These are phyloP conservation scores for Theonella swinhoei DNA, from an alignment of 37 sponge, comb jelly and placozoan genomes.

Conservation along the genomic window DNA sequence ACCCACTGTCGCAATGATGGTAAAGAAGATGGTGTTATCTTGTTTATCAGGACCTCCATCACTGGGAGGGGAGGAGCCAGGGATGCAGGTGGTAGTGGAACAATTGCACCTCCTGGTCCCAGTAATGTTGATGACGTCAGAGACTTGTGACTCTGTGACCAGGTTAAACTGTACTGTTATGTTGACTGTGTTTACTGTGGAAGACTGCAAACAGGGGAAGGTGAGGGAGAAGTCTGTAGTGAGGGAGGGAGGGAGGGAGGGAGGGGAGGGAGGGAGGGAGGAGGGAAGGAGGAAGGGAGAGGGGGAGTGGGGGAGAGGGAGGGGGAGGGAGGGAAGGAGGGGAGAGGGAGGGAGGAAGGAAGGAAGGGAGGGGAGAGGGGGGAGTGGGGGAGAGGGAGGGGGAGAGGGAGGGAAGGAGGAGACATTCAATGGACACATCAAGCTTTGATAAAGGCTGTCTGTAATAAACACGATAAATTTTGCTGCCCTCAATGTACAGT, in stretches of 20 bases:
- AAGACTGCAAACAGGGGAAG: background rate
- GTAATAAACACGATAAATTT: too few relatives aligned
- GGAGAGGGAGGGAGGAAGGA: background rate
- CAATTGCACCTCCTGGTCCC: constrained; percentile 24
- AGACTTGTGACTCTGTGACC: background rate
- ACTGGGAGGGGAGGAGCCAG: background rate
- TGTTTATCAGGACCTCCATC: background rate
- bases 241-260: background rate
- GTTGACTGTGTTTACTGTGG: background rate
- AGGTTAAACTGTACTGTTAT: background rate
- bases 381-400: background rate
- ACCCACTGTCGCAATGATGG: constrained; percentile 44
- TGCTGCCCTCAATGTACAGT: too few relatives aligned
- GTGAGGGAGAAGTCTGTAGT: background rate
- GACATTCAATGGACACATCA: background rate
- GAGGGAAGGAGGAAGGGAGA: constrained; percentile 8
- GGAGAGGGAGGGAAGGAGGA: background rate
- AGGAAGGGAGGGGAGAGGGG: background rate
- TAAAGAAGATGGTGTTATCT: constrained; percentile 32
- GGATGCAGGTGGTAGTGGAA: background rate
- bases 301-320: background rate
- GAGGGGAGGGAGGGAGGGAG: too few relatives aligned
- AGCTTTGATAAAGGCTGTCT: too few relatives aligned
- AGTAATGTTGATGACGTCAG: background rate
- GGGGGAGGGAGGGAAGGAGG: background rate